A percentile compares a stretch with the other conserved stretches of the same genome.
These are phyloP conservation scores for Drosophila ananassae DNA, from an alignment of 1,140 invertebrate genomes.

Conservation along the genomic window DNA sequence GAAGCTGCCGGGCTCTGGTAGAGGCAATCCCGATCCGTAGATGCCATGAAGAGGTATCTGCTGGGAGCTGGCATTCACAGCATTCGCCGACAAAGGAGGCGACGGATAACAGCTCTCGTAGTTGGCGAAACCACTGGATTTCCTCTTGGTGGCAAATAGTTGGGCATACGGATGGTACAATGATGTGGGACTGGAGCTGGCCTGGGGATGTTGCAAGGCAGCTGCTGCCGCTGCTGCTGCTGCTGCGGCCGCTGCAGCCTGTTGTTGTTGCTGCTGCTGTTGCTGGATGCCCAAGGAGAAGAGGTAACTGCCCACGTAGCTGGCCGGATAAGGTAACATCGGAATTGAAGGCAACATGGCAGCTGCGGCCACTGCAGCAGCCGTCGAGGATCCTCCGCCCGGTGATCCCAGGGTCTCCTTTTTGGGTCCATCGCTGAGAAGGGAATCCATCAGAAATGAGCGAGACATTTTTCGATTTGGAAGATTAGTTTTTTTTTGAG, in stretches of 20 bases:
- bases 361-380: constrained; percentile 80
- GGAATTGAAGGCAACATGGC: constrained; percentile 84
- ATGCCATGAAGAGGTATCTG: constrained; percentile 52
- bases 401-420: constrained; percentile 75
- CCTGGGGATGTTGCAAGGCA: constrained; percentile 64
- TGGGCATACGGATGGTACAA: constrained; percentile 76
- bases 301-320: constrained; percentile 87
- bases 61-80: constrained; percentile 18
- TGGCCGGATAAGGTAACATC: constrained; percentile 86
- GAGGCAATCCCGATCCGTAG: constrained; percentile 48
- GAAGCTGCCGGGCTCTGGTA: constrained; percentile 62
- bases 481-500: background rate
- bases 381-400: constrained; percentile 55
- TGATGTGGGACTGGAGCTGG: constrained; percentile 40
- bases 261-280: constrained; percentile 84
- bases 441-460: constrained; percentile 90
- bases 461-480: constrained; percentile 86
- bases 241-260: constrained; percentile 39
- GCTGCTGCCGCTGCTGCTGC: constrained; percentile 56
- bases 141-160: constrained; percentile 67
- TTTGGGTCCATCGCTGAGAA: constrained; percentile 87
- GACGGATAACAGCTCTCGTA: constrained; percentile 82
- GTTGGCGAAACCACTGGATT: constrained; percentile 52
- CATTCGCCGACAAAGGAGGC: constrained; percentile 76
- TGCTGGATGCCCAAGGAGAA: constrained; percentile 87